Evolutionary conservation across 2,113 vertebrate species (phyloP).

Genomic region (Physeter macrocephalus): DNA sequence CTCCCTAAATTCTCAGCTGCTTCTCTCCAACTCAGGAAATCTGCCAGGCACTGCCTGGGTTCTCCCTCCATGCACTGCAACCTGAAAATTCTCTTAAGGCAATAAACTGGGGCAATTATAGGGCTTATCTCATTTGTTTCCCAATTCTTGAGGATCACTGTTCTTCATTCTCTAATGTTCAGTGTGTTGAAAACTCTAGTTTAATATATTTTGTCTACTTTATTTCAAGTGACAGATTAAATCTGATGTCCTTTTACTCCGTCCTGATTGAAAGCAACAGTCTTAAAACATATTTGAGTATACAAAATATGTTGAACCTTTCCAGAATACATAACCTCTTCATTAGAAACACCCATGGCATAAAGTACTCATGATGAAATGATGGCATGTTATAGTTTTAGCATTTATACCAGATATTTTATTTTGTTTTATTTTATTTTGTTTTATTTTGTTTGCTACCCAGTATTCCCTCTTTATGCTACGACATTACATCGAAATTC

Average conservation of each 20-base stretch:
- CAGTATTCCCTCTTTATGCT: neutral
- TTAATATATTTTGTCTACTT: neutral
- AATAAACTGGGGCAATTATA: neutral
- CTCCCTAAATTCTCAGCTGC: neutral
- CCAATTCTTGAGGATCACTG: neutral
- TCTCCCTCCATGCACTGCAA: neutral
- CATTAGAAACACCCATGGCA: neutral
- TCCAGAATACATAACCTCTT: neutral
- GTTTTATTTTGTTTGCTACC: neutral
- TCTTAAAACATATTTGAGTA: neutral
- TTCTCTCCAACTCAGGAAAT: neutral
- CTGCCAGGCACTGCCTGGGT: neutral
- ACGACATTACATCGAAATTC: neutral
- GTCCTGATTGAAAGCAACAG: neutral
- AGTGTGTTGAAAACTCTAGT: neutral
- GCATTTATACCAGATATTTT: neutral
- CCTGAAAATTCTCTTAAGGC: neutral
- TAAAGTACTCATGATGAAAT: neutral
- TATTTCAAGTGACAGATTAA: neutral
- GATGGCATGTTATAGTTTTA: neutral
- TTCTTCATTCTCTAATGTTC: neutral
- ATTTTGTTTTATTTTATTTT: neutral
- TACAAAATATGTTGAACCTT: neutral
- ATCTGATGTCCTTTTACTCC: neutral
- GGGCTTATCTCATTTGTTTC: neutral